These are phyloP conservation scores for Zaprionus kolodkinae DNA, from an alignment of 1,140 invertebrate species.

Conservation along the genomic window DNA sequence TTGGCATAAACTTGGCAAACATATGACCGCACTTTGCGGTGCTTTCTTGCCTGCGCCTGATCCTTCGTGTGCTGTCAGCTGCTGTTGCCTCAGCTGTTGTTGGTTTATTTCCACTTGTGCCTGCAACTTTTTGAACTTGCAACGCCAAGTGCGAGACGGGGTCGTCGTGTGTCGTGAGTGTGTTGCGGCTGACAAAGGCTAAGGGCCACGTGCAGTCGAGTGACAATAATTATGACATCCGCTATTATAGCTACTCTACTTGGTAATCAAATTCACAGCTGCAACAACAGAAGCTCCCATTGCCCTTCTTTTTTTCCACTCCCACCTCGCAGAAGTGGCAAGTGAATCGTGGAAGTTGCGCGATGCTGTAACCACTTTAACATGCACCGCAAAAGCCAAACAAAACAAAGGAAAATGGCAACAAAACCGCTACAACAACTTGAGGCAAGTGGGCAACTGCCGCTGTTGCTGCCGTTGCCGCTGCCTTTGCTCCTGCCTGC, in stretches of 20 bases:
- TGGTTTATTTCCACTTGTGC: slow-evolving; percentile 61
- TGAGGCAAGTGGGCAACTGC: slow-evolving; percentile 60
- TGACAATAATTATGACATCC: slow-evolving; percentile 74
- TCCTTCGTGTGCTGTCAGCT: slow-evolving; percentile 41
- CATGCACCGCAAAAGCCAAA: slow-evolving; percentile 66
- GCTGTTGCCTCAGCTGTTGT: slow-evolving; percentile 28
- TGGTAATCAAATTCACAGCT: slow-evolving; percentile 72
- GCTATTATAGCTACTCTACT: slow-evolving; percentile 28
- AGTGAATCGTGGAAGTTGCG: slow-evolving; percentile 14
- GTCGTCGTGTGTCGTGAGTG: slow-evolving; percentile 27
- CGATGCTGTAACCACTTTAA: slow-evolving; percentile 66
- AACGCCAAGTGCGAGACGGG: slow-evolving; percentile 57
- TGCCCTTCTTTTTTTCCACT: background rate
- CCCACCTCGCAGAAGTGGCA: slow-evolving; percentile 18
- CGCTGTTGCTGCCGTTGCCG: slow-evolving; percentile 11
- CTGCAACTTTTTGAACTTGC: slow-evolving; percentile 71
- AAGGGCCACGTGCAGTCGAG: slow-evolving; percentile 49
- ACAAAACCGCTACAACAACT: slow-evolving; percentile 72
- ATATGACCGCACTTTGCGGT: slow-evolving; percentile 63
- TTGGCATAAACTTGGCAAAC: slow-evolving; percentile 73
- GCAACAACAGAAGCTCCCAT: slow-evolving; percentile 12
- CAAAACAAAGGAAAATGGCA: slow-evolving; percentile 73
- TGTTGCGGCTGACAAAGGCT: slow-evolving; percentile 31
- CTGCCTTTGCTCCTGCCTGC: background rate
- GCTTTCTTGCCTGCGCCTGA: slow-evolving; percentile 17